phyloP scores from a whole-genome alignment of 2,888 invertebrate genomes.

The Scaeva pyrastri region DNA sequence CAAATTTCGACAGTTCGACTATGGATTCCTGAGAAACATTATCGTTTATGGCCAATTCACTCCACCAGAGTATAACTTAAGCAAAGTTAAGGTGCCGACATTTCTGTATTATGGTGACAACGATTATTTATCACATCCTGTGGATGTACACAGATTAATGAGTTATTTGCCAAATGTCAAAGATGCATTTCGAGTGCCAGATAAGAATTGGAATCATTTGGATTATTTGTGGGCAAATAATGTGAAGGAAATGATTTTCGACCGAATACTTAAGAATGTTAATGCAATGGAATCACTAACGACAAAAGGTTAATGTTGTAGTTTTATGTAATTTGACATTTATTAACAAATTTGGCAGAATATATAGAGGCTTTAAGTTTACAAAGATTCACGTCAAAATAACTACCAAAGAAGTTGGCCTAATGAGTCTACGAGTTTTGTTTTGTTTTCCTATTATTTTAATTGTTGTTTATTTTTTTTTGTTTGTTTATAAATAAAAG shows the following conservation, averaged over 20 bases:
- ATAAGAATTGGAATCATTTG: slow-evolving; percentile 80
- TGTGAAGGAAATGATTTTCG: slow-evolving; percentile 79
- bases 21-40: slow-evolving; percentile 80
- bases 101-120: slow-evolving; percentile 81
- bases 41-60: slow-evolving; percentile 80
- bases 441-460: too few species aligned
- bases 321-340: neutral
- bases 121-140: slow-evolving; percentile 78
- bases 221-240: slow-evolving; percentile 80
- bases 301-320: neutral
- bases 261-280: slow-evolving; percentile 78
- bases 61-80: slow-evolving; percentile 81
- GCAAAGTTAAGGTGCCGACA: slow-evolving; percentile 79
- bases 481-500: too few species aligned
- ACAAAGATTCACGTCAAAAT: too few species aligned
- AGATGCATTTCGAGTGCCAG: slow-evolving; percentile 77
- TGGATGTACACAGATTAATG: slow-evolving; percentile 78
- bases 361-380: too few species aligned
- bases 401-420: too few species aligned
- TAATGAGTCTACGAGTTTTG: too few species aligned
- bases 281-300: slow-evolving; percentile 52
- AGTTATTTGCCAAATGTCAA: slow-evolving; percentile 76
- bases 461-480: too few species aligned
- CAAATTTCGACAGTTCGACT: slow-evolving; percentile 81
- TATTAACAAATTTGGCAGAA: too few species aligned